A percentile compares a stretch with the other conserved stretches of the same genome.
These are phyloP conservation scores for Noctilio leporinus DNA, from an alignment of 2,113 vertebrate species.

Conservation along the genomic window DNA sequence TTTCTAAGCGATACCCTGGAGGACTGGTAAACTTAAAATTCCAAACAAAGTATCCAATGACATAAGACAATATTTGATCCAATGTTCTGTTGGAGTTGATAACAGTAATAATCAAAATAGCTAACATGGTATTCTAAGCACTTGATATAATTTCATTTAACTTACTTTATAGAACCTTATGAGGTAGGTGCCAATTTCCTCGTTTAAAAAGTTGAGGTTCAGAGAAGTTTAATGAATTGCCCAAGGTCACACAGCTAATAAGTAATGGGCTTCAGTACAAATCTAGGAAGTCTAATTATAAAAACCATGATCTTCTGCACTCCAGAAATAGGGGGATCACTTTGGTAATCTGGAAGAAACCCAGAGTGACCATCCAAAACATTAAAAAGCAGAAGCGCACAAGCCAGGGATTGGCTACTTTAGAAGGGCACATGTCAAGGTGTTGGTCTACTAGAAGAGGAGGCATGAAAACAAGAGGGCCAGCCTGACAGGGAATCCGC, in stretches of 20 bases:
- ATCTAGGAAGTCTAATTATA: neutral
- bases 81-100: neutral
- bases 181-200: neutral
- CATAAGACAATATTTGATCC: neutral
- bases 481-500: neutral
- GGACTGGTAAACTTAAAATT: neutral
- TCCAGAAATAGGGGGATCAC: neutral
- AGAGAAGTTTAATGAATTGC: neutral
- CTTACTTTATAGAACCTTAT: neutral
- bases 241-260: neutral
- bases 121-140: neutral
- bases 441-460: neutral
- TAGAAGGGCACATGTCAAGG: neutral
- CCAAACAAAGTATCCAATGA: neutral
- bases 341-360: neutral
- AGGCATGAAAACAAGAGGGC: neutral
- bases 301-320: neutral
- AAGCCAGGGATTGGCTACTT: neutral
- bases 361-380: neutral
- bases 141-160: neutral
- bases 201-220: neutral
- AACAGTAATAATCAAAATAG: neutral
- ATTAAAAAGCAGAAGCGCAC: neutral
- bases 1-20: neutral
- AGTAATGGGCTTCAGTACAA: neutral